Evolutionary conservation across 2,888 invertebrate species (phyloP).

Genomic region (Mimas tiliae): DNA sequence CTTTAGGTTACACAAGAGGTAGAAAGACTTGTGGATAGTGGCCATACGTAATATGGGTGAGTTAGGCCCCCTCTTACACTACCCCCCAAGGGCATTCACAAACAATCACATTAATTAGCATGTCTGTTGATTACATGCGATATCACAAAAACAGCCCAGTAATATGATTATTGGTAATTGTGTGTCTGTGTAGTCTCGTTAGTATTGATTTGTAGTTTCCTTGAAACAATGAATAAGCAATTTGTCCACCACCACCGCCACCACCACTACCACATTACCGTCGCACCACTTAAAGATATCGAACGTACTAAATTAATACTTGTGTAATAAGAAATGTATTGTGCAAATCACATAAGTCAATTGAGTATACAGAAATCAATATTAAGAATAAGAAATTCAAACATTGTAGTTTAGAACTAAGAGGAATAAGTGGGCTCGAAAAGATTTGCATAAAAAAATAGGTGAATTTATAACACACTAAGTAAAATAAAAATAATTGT

Average conservation of each 20-base stretch:
- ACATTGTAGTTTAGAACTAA: too few species aligned
- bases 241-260: slow-evolving; percentile 42
- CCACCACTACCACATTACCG: slow-evolving; percentile 9
- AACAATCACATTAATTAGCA: not conserved
- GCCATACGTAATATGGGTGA: too few species aligned
- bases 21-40: too few species aligned
- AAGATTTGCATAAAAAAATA: not conserved
- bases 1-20: too few species aligned
- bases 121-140: not conserved
- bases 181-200: slow-evolving; percentile 31
- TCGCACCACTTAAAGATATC: not conserved
- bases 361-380: not conserved
- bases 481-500: not conserved
- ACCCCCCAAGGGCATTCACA: too few species aligned
- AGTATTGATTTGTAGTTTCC: slow-evolving; percentile 38
- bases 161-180: slow-evolving; percentile 1
- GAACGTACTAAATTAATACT: not conserved
- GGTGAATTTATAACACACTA: not conserved
- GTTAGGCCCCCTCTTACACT: too few species aligned
- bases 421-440: not conserved
- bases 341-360: slow-evolving; percentile 18
- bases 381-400: not conserved
- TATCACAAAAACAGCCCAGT: not conserved
- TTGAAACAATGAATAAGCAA: slow-evolving; percentile 41
- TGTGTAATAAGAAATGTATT: slow-evolving; percentile 9